These are phyloP conservation scores for Hippocampus abdominalis DNA, from an alignment of 2,113 vertebrate genomes.

Conservation along the genomic window DNA sequence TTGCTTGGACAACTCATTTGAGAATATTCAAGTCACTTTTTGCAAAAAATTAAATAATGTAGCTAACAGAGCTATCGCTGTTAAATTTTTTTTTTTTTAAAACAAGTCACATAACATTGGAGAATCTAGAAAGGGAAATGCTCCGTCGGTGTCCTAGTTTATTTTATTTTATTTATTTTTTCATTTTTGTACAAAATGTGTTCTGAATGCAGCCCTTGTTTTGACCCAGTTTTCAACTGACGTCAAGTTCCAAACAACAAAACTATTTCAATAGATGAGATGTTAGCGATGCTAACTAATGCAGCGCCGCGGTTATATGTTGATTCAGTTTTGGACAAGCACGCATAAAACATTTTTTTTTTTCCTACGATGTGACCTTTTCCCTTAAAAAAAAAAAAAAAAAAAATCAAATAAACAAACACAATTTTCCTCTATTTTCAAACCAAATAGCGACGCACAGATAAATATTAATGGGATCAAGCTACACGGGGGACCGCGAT, in stretches of 20 bases:
- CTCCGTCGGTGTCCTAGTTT: background rate
- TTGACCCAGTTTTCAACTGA: constrained; percentile 3
- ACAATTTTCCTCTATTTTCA: constrained; percentile 17
- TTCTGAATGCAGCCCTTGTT: background rate
- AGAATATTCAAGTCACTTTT: too few relatives aligned
- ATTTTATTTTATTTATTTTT: background rate
- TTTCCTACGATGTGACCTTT: constrained; percentile 22
- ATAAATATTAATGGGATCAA: constrained; percentile 66
- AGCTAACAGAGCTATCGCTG: too few relatives aligned
- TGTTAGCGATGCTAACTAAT: background rate
- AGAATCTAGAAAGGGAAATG: background rate
- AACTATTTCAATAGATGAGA: background rate
- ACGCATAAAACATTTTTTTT: background rate
- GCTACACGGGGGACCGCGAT: constrained; percentile 37
- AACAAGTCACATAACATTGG: background rate
- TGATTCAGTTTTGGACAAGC: constrained; percentile 1
- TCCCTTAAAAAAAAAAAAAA: background rate
- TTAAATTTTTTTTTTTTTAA: too few relatives aligned
- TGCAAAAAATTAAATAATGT: too few relatives aligned
- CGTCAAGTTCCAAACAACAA: background rate
- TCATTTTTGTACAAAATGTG: background rate
- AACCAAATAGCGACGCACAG: constrained; percentile 47
- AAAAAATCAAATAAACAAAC: too few relatives aligned
- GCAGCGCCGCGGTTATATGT: background rate
- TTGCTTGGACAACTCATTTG: too few relatives aligned